phyloP scores from a whole-genome alignment of 2,113 vertebrate species.

The Bettongia penicillata region DNA sequence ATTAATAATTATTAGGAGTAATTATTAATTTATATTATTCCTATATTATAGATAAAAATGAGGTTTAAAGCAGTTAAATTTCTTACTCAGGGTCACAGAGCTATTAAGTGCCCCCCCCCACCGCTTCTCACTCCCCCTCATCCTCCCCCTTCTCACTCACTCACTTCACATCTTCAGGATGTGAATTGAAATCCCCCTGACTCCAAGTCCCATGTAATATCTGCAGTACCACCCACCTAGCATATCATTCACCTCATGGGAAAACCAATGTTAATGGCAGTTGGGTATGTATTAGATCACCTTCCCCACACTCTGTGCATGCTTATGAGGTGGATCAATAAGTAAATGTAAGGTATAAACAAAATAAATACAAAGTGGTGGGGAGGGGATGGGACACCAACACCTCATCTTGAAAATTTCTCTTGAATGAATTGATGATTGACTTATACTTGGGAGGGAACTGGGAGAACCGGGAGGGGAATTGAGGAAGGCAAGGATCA shows the following conservation, averaged over 20 bases:
- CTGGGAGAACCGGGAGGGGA: too few species aligned
- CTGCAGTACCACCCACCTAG: neutral
- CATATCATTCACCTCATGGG: neutral
- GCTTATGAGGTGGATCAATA: neutral
- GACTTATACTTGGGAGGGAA: too few species aligned
- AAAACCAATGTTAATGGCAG: neutral
- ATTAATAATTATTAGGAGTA: neutral
- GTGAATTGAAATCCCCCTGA: neutral
- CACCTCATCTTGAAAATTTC: neutral
- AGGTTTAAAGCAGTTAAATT: neutral
- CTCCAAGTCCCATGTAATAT: neutral
- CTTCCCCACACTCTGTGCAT: neutral
- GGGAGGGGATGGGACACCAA: too few species aligned
- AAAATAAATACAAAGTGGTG: neutral
- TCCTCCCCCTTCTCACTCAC: too few species aligned
- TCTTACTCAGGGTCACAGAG: neutral
- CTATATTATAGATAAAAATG: neutral
- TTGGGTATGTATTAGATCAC: neutral
- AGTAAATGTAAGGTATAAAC: neutral
- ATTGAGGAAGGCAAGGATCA: too few species aligned
- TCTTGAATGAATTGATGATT: too few species aligned
- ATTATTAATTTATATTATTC: neutral
- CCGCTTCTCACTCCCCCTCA: too few species aligned
- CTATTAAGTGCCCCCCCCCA: neutral
- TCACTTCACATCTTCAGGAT: neutral